Conservation (phyloP, 1,140 invertebrate genomes). For the Diachasma alloeum region DNA sequence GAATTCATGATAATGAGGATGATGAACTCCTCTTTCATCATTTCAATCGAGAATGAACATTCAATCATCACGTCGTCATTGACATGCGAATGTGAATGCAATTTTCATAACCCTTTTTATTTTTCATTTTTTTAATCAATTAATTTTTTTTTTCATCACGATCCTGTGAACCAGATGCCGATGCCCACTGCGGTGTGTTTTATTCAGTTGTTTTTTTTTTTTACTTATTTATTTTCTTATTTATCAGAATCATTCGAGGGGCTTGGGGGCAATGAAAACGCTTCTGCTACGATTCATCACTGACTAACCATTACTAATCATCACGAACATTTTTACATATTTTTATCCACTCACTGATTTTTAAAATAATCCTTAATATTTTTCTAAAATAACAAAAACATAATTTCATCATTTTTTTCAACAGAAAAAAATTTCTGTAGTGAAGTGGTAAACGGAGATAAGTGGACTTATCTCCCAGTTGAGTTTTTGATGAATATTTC, state of each 20-base stretch:
- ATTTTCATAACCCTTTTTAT: slow-evolving; percentile 54
- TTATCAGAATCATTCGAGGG: slow-evolving; percentile 15
- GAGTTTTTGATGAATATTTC: too few relatives aligned
- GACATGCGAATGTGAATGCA: slow-evolving; percentile 16
- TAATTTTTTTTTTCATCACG: slow-evolving; percentile 56
- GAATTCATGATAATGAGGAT: too few relatives aligned
- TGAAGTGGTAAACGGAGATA: too few relatives aligned
- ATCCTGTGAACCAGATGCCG: slow-evolving; percentile 62
- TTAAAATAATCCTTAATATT: not conserved
- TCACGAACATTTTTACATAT: not conserved
- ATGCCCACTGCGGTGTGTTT: slow-evolving; percentile 62
- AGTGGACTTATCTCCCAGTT: too few relatives aligned
- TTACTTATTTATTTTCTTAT: slow-evolving; percentile 21
- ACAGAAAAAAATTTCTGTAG: too few relatives aligned
- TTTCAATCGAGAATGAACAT: slow-evolving; percentile 15
- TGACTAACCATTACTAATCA: not conserved
- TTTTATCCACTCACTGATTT: not conserved
- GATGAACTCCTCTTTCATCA: not conserved
- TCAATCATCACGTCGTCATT: slow-evolving; percentile 25
- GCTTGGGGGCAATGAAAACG: not conserved
- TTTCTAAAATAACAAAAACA: not conserved
- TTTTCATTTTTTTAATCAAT: slow-evolving; percentile 59
- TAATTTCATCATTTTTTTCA: slow-evolving; percentile 22
- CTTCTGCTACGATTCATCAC: slow-evolving; percentile 5
- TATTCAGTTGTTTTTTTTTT: slow-evolving; percentile 46